A percentile compares a stretch with the other conserved stretches of the same genome.
Evolutionary conservation across 2,888 invertebrate genomes (phyloP).

Genomic region (Machimus atricapillus): DNA sequence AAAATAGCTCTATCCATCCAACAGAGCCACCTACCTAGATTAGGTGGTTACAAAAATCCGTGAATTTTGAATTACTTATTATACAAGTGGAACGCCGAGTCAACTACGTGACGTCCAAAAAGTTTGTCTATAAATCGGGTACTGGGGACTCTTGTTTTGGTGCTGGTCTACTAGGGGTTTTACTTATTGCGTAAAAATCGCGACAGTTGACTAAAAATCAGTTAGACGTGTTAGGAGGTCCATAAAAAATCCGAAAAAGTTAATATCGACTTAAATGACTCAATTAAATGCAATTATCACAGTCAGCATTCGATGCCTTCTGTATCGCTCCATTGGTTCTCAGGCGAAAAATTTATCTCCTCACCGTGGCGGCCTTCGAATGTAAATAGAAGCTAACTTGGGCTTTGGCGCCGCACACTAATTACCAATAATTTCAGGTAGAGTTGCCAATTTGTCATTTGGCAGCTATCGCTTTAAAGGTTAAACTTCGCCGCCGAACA

Average conservation of each 20-base stretch:
- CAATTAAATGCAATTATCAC: slow-evolving; percentile 35
- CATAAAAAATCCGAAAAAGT: slow-evolving; percentile 18
- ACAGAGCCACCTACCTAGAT: neutral
- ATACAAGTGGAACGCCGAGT: neutral
- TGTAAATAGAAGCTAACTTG: slow-evolving; percentile 6
- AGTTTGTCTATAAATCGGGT: neutral
- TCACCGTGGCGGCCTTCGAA: neutral
- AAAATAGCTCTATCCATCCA: neutral
- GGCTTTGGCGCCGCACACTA: slow-evolving; percentile 35
- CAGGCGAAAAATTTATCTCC: slow-evolving; percentile 4
- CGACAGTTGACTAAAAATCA: slow-evolving; percentile 6
- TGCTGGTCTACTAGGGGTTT: neutral
- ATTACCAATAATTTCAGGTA: slow-evolving; percentile 34
- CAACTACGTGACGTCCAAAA: neutral
- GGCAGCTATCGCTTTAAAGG: slow-evolving; percentile 29
- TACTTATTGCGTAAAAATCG: slow-evolving; percentile 14
- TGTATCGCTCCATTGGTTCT: neutral
- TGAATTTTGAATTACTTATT: neutral
- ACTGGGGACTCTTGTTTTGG: neutral
- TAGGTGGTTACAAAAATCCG: neutral
- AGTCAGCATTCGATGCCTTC: slow-evolving; percentile 13
- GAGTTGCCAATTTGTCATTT: slow-evolving; percentile 24
- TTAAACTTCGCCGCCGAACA: neutral
- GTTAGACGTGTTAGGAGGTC: neutral
- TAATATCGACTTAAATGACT: slow-evolving; percentile 17